Evolutionary conservation across 2,888 invertebrate species (phyloP).

Genomic region (Kryphioiulus occultus): DNA sequence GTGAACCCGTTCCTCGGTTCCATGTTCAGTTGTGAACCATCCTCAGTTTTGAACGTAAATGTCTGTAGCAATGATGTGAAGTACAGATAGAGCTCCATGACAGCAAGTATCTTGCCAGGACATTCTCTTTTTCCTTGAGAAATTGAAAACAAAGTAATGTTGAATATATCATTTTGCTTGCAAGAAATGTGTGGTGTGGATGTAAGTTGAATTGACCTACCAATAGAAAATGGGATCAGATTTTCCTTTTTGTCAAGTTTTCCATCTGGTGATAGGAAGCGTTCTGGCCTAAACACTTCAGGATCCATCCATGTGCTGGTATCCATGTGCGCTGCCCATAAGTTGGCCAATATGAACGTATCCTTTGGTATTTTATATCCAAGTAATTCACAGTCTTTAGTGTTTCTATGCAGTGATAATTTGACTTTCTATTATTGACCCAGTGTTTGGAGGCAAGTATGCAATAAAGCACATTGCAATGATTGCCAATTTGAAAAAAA

Average conservation of each 20-base stretch:
- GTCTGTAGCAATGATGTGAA: slow-evolving; percentile 45
- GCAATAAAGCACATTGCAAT: no score
- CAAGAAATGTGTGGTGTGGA: background rate
- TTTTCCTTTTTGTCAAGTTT: slow-evolving; percentile 49
- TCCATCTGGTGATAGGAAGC: slow-evolving; percentile 51
- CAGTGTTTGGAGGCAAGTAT: no score
- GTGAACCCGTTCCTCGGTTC: background rate
- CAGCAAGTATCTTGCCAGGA: slow-evolving; percentile 42
- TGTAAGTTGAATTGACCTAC: background rate
- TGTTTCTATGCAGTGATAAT: slow-evolving; percentile 22
- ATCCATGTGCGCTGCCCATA: slow-evolving; percentile 50
- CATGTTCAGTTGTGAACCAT: background rate
- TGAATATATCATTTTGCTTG: background rate
- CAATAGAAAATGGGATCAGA: slow-evolving; percentile 53
- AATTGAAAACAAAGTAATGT: background rate
- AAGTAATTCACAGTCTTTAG: background rate
- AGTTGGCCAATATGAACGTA: slow-evolving; percentile 47
- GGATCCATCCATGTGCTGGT: slow-evolving; percentile 48
- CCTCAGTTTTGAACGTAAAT: slow-evolving; percentile 10
- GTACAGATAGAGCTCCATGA: slow-evolving; percentile 48
- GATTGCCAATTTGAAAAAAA: no score
- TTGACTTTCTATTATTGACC: no score
- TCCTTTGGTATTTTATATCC: slow-evolving; percentile 51
- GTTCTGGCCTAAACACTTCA: slow-evolving; percentile 49
- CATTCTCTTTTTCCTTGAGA: slow-evolving; percentile 49